Conservation (phyloP, 2,113 vertebrate species). For the Neoarius graeffei region DNA sequence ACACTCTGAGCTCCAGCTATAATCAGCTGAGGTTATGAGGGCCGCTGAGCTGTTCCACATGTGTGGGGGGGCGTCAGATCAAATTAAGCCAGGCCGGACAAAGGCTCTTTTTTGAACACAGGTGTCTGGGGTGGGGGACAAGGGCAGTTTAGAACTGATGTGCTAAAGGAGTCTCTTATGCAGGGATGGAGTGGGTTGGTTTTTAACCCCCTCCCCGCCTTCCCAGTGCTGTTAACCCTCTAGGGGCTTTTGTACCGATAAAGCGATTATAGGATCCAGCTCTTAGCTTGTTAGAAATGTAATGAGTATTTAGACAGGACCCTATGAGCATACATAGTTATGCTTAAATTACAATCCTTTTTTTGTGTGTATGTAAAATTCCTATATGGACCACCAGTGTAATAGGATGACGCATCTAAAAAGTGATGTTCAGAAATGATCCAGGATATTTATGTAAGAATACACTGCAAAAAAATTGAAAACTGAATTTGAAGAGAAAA, state of each 20-base stretch:
- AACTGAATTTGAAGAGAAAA: too few species aligned
- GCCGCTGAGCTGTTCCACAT: slow-evolving; percentile 77
- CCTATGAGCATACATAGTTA: not conserved
- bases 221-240: slow-evolving; percentile 28
- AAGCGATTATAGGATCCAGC: slow-evolving; percentile 37
- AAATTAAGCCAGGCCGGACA: slow-evolving; percentile 71
- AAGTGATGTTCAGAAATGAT: not conserved
- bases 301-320: slow-evolving; percentile 22
- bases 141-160: slow-evolving; percentile 41
- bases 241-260: slow-evolving; percentile 48
- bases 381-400: not conserved
- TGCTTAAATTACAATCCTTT: not conserved
- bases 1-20: slow-evolving; percentile 39
- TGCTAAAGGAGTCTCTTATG: slow-evolving; percentile 51
- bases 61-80: slow-evolving; percentile 72
- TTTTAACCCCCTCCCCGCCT: not conserved
- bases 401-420: not conserved
- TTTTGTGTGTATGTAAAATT: not conserved
- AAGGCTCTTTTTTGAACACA: slow-evolving; percentile 76
- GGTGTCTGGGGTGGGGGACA: slow-evolving; percentile 62
- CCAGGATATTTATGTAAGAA: not conserved
- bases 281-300: slow-evolving; percentile 26
- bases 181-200: slow-evolving; percentile 24
- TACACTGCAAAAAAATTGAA: too few species aligned
- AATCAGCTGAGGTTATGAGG: slow-evolving; percentile 64